These are phyloP conservation scores for Deilephila porcellus DNA, from an alignment of 2,888 invertebrate genomes.

Conservation along the genomic window DNA sequence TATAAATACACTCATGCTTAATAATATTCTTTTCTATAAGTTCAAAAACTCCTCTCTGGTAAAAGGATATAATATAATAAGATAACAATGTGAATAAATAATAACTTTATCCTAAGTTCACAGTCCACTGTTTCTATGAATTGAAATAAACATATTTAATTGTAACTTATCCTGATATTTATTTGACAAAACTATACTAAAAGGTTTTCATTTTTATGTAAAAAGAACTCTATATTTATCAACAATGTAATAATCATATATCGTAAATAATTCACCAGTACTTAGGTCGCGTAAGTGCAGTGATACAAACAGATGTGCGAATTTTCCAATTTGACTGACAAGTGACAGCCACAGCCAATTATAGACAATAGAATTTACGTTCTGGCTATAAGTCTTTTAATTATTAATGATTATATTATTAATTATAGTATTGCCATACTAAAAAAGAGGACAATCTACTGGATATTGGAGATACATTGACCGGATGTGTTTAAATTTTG, in stretches of 20 bases:
- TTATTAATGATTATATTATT: too few species aligned
- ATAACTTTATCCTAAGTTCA: not conserved
- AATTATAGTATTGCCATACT: too few species aligned
- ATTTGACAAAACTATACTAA: not conserved
- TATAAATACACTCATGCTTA: slow-evolving; percentile 55
- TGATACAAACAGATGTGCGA: too few species aligned
- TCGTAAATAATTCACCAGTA: not conserved
- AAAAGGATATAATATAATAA: not conserved
- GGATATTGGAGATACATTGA: too few species aligned
- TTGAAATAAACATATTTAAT: not conserved
- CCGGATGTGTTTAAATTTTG: too few species aligned
- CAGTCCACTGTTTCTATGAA: slow-evolving; percentile 11
- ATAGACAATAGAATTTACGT: too few species aligned
- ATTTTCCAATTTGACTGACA: too few species aligned
- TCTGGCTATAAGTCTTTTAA: too few species aligned
- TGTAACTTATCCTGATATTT: not conserved
- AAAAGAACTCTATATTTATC: not conserved
- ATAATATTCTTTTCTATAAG: not conserved
- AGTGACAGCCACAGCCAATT: too few species aligned
- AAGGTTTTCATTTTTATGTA: not conserved
- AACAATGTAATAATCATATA: not conserved
- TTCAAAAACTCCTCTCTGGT: not conserved
- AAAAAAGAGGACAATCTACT: too few species aligned
- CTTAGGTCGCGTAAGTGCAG: too few species aligned
- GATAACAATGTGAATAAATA: not conserved